Base-by-base conservation (phyloP, 2,113 vertebrate genomes). In the Percopsis transmontana region DNA sequence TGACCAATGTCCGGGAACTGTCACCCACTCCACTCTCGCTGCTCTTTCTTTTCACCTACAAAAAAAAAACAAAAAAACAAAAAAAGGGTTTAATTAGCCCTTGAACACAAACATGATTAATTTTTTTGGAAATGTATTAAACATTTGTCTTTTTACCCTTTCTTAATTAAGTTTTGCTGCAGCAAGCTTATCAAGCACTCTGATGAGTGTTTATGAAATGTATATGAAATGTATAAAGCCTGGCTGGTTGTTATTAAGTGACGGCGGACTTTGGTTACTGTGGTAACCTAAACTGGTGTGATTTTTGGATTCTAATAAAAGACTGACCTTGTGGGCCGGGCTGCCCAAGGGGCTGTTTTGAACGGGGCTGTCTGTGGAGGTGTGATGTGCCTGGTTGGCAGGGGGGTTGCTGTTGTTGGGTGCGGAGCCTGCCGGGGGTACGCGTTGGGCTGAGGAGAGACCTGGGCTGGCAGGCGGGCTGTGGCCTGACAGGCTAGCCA, bases 311-410 rank as follows among this genome's bases (percentile, higher is more conserved):
- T 20, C 9, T 20, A 20, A 52, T 52, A 14, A 45, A 50, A 7
- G 20, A 54, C 61, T 45, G 19, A 89, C 79, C 69, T 90, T 85
- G 24, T 66, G 73, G 2, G 41, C 44, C 0, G 80, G 78, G 65
- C 72, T 80, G 19, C 50, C 47, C 9, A 62, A 47, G 6, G 70
- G 52, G 24, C 53, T 70, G 47, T 71, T 55, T 23, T 66, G 52
- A 27, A 44, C 3, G 20, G 13, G 23, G 38, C 12, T 55, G 52
- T 42, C 62, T 42, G 52, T n/a, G 14, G 23, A 21, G 23, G 3
- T 64, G 33, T 62, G 61, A 8, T 53, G 16, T 54, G 62, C 48
- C 20, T 68, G 58, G 44, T 13, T 62, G 57, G 20, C 47, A 27
- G 53, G 5, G 4, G 61, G 40, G 44, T 50, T 57, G 48, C 13